Conservation (phyloP, 2,113 vertebrate species). For the Phalacrocorax pelagicus region DNA sequence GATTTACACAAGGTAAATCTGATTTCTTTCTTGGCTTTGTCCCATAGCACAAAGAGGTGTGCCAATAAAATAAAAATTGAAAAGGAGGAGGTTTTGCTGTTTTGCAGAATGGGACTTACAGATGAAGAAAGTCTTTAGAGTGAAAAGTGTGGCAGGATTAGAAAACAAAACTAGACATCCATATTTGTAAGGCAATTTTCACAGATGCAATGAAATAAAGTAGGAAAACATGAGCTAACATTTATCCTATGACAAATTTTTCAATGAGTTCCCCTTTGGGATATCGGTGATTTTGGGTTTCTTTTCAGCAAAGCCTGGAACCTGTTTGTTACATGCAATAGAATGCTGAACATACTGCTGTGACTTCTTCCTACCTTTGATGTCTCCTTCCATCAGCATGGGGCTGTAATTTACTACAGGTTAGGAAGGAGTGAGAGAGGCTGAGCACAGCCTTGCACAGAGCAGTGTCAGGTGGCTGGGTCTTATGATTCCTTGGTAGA, state of each 20-base stretch:
- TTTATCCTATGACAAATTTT: neutral
- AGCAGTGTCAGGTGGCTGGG: neutral
- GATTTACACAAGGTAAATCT: neutral
- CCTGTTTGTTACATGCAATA: accelerated
- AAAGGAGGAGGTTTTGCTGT: neutral
- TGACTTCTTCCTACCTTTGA: neutral
- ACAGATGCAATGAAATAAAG: neutral
- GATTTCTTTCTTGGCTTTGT: neutral
- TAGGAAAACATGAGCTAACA: neutral
- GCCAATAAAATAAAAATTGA: neutral
- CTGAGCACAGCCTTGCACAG: accelerated
- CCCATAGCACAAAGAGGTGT: neutral
- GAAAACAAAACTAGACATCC: neutral
- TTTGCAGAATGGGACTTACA: neutral
- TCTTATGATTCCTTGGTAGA: accelerated
- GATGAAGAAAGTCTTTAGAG: neutral
- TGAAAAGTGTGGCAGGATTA: neutral
- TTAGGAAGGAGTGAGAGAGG: neutral
- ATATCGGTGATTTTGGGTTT: neutral
- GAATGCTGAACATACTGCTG: neutral
- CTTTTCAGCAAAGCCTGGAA: neutral
- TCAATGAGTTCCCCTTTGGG: neutral
- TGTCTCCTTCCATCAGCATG: no score
- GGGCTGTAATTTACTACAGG: neutral
- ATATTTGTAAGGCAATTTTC: neutral